Evolutionary conservation across 2,797 vertebrate species (phyloP), one percentile per base, ranked within the genome.

Genomic region (Danio aesculapii): DNA sequence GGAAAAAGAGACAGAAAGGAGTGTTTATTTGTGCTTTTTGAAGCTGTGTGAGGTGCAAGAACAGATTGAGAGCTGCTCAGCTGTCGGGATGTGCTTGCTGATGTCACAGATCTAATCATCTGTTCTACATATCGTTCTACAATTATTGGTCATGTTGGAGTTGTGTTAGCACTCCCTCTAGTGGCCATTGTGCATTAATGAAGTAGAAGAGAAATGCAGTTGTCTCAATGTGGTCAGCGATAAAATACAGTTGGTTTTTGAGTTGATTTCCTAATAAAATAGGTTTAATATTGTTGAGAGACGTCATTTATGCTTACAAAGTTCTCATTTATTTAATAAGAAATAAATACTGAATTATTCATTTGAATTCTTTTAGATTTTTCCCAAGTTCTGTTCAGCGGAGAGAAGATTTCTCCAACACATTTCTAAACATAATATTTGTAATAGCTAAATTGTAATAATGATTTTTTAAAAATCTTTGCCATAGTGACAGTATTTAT

Each of bases 131-230:
- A 59, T 10, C 2, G 13, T 30, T 67, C n/a, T n/a, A n/a, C 8
- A 1, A 70, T 6, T 2, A 10, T 13, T 19, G 41, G 9, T 59
- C 55, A 49, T n/a, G 6, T 8, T 39, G 7, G 10, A 43, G 44
- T 21, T 49, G 30, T 71, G 21, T 67, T 41, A 75, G 13, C 16
- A 14, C 81, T 49, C 83, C 81, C 68, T 79, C 85, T 86, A 53
- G 74, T 85, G 85, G 81, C 8, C 46, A 64, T 67, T 71, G 49
- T 49, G n/a, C 46, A 50, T 41, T 12, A 14, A 58, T 67, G 11
- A 17, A 58, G 68, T 49, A 3, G 8, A 41, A 17, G 52, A 57
- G 30, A 1, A 9, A 19, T 70, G 30, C 9, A 41, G 10, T 43
- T 55, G 30, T 55, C 16, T 55, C 17, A 43, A 10, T 43, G 16